phyloP scores from a whole-genome alignment of 2,113 vertebrate genomes.

The Plestiodon gilberti region DNA sequence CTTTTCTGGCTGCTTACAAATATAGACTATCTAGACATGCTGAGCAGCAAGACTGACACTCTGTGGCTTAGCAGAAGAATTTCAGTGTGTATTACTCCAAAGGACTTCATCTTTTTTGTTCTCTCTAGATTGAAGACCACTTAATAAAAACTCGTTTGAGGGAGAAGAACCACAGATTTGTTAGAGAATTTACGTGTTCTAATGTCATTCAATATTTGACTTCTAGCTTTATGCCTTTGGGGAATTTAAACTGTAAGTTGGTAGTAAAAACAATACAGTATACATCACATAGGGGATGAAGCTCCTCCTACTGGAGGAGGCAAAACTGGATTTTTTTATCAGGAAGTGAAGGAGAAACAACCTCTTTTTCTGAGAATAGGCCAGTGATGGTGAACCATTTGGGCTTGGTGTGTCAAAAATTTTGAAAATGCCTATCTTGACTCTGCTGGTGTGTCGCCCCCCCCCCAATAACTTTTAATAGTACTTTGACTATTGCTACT shows the following conservation, averaged over 20 bases:
- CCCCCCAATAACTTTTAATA: too few relatives aligned
- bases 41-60: neutral
- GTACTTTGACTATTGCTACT: too few relatives aligned
- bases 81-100: neutral
- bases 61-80: conserved; percentile 16
- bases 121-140: neutral
- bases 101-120: conserved; percentile 22
- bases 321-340: neutral
- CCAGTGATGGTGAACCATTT: too few relatives aligned
- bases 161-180: conserved; percentile 7
- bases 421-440: too few relatives aligned
- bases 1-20: neutral
- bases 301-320: neutral
- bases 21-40: rapidly evolving
- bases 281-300: neutral
- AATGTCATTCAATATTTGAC: neutral
- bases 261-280: neutral
- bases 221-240: conserved; percentile 30
- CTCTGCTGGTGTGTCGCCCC: too few relatives aligned
- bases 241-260: conserved; percentile 23
- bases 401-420: too few relatives aligned
- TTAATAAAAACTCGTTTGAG: neutral
- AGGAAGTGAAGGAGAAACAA: neutral
- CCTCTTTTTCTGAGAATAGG: neutral
- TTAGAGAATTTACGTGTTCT: conserved; percentile 26